A percentile compares a stretch with the other conserved stretches of the same genome.
phyloP scores from a whole-genome alignment of 1,140 invertebrate genomes.

The Aphis gossypii region DNA sequence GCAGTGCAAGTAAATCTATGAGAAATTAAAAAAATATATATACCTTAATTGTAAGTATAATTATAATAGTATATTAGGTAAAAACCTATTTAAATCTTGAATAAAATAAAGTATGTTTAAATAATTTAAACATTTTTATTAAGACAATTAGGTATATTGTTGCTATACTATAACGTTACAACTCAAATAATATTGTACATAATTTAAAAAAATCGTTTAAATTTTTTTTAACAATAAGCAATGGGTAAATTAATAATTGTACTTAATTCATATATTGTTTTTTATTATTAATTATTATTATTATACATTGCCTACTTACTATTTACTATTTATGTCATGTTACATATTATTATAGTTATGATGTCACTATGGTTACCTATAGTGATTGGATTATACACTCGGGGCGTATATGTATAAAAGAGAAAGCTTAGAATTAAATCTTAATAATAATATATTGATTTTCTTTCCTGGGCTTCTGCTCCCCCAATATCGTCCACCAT shows the following conservation, averaged over 20 bases:
- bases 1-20: background rate
- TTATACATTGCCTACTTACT: background rate
- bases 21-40: slow-evolving; percentile 1
- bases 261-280: background rate
- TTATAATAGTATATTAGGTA: background rate
- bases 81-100: background rate
- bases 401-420: background rate
- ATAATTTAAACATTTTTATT: background rate
- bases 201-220: background rate
- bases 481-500: background rate
- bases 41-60: background rate
- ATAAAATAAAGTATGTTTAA: background rate
- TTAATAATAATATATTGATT: slow-evolving; percentile 47
- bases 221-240: background rate
- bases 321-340: slow-evolving; percentile 14
- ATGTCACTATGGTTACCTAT: background rate
- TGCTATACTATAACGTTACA: background rate
- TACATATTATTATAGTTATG: background rate
- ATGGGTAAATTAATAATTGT: background rate
- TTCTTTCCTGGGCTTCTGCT: slow-evolving; percentile 36
- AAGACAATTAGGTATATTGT: background rate
- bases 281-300: background rate
- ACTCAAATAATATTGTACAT: background rate
- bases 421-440: slow-evolving; percentile 40
- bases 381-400: background rate